Evolutionary conservation across 1,140 invertebrate genomes (phyloP), one percentile per base, ranked within the genome.

Genomic region (Drosophila subpulchrella): DNA sequence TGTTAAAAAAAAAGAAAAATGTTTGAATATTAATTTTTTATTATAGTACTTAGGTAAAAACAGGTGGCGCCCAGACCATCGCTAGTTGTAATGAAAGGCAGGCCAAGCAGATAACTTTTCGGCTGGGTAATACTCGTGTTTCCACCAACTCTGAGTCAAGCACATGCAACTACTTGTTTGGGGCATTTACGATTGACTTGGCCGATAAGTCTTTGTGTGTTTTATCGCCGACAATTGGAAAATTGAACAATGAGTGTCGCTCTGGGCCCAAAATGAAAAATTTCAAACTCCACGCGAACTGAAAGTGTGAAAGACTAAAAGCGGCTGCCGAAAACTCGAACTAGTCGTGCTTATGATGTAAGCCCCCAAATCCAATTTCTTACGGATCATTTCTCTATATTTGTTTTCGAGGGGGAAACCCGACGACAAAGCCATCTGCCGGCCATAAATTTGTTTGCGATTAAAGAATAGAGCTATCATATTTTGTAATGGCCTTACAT

Each of bases 171-270:
- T 83, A 47, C 46, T 51, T 62, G 81, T 84, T 83, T 80, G 63
- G 30, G 63, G 57, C 78, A 53, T 50, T 75, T 47, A 46, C 81
- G 81, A 86, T 85, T 75, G 81, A 85, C 59, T 78, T 59, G 65
- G 46, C 65, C 83, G 82, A 86, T 86, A 86, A 88, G 66, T 66
- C 78, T 63, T 62, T 75, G 70, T 76, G 56, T 85, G 78, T 71
- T 75, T 88, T 75, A 82, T 78, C 71, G 82, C 50, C 75, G 75
- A 79, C 82, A 86, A 86, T 88, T 86, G 82, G 75, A 86, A 88
- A 86, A 88, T 88, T 88, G 61, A 86, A 86, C 82, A 86, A 82
- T 86, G 82, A 78, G 84, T 74, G 56, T 62, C 47, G 72, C 54
- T 53, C 11, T 20, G 56, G 38, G 36, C 17, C 63, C 63, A 7